A percentile compares a stretch with the other conserved stretches of the same genome.
These are phyloP conservation scores for Orchesella flavescens DNA, from an alignment of 2,888 invertebrate genomes.

Conservation along the genomic window DNA sequence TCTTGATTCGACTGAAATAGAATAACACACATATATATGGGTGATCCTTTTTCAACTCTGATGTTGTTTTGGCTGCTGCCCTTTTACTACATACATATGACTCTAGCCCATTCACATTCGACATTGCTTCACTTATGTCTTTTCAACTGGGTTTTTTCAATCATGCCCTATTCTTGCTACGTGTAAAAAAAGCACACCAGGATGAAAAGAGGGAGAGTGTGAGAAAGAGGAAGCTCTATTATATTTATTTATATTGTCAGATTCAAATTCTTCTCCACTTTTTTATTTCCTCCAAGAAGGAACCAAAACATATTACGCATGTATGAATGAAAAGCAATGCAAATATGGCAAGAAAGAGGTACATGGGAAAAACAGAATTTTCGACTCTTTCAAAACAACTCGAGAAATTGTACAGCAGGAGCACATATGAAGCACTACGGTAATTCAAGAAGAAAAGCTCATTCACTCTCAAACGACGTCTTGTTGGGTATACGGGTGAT, in stretches of 20 bases:
- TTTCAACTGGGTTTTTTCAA: conserved; percentile 33
- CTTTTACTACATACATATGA: too few species aligned
- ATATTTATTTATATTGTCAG: conserved; percentile 54
- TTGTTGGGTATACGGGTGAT: neutral
- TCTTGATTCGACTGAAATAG: neutral
- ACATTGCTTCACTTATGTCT: neutral
- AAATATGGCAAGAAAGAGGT: neutral
- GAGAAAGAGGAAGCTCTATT: conserved; percentile 15
- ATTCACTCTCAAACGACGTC: conserved; percentile 21
- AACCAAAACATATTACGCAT: conserved; percentile 6
- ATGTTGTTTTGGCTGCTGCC: neutral
- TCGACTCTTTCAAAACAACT: neutral
- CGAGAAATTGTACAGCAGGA: neutral
- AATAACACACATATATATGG: too few species aligned
- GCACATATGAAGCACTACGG: neutral
- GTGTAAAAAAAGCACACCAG: conserved; percentile 12
- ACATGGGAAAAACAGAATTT: too few species aligned
- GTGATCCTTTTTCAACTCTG: neutral
- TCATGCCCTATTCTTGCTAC: conserved; percentile 21
- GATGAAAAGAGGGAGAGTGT: neutral
- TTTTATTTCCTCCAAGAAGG: neutral
- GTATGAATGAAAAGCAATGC: neutral
- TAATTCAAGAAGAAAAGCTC: neutral
- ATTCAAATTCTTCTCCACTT: conserved; percentile 23
- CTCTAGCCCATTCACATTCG: neutral